phyloP scores from a whole-genome alignment of 2,113 vertebrate species.

The Upupa epops region DNA sequence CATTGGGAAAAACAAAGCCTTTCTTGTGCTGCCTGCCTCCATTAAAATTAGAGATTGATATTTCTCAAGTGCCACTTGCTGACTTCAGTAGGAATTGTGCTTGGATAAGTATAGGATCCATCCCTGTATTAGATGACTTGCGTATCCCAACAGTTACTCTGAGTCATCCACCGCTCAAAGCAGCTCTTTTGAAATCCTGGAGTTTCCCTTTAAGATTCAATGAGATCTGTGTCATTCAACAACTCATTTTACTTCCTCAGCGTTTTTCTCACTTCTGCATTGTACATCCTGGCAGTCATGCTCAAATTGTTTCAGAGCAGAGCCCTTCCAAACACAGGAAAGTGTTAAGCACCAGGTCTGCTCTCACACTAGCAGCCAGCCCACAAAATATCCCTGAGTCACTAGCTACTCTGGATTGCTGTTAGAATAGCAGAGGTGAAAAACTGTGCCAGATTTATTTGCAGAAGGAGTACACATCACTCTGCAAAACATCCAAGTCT shows the following conservation, averaged over 20 bases:
- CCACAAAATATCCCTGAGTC: neutral
- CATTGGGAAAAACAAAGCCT: neutral
- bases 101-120: neutral
- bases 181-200: constrained; percentile 27
- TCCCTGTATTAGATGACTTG: neutral
- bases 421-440: neutral
- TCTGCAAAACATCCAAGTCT: neutral
- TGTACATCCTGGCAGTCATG: neutral
- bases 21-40: neutral
- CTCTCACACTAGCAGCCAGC: neutral
- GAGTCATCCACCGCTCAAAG: neutral
- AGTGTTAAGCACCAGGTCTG: neutral
- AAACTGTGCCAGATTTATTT: neutral
- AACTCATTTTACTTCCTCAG: constrained; percentile 71
- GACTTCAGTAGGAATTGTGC: neutral
- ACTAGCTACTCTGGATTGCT: neutral
- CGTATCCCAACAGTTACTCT: neutral
- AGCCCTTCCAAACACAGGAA: neutral
- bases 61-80: neutral
- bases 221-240: constrained; percentile 43
- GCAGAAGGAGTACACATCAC: neutral
- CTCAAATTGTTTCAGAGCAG: constrained; percentile 16
- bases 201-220: constrained; percentile 61
- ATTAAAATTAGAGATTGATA: neutral
- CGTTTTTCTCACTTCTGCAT: constrained; percentile 68